Percentiles rank a stretch among this genome's conserved stretches.
Conservation (phyloP, 2,888 invertebrate species). For the Chaetoderma sp. region DNA sequence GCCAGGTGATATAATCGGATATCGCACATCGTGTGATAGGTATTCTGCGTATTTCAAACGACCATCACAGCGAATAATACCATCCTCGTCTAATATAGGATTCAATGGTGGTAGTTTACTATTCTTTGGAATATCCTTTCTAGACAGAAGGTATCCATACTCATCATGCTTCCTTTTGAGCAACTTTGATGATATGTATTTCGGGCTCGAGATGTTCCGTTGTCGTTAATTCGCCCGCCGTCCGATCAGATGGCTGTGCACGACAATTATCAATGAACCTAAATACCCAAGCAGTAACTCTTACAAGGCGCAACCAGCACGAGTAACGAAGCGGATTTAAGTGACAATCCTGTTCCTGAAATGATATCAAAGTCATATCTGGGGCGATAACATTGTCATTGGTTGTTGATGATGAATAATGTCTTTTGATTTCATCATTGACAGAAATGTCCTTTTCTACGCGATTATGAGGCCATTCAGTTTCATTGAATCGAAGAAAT, state of each 20-base stretch:
- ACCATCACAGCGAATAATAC: conserved; percentile 12
- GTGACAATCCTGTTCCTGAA: not conserved
- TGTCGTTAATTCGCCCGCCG: not conserved
- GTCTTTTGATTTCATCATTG: too few species aligned
- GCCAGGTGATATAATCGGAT: conserved; percentile 29
- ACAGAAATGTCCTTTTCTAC: not conserved
- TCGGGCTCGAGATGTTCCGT: conserved; percentile 14
- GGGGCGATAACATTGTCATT: too few species aligned
- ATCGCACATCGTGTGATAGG: conserved; percentile 12
- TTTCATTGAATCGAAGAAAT: not conserved
- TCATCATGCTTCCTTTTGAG: conserved; percentile 17
- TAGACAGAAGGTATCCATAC: not conserved
- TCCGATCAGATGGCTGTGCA: too few species aligned
- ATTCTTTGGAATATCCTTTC: too few species aligned
- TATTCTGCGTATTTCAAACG: conserved; percentile 13
- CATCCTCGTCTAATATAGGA: conserved; percentile 21
- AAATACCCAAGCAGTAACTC: too few species aligned
- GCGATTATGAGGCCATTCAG: conserved; percentile 14
- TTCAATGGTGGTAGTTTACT: conserved; percentile 8
- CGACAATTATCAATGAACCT: conserved; percentile 23
- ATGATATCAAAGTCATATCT: too few species aligned
- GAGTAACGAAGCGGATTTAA: too few species aligned
- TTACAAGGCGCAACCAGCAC: too few species aligned
- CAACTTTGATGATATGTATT: conserved; percentile 1
- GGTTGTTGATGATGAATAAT: too few species aligned